These are phyloP conservation scores for Venusia cambrica DNA, from an alignment of 2,888 invertebrate species.

Conservation along the genomic window DNA sequence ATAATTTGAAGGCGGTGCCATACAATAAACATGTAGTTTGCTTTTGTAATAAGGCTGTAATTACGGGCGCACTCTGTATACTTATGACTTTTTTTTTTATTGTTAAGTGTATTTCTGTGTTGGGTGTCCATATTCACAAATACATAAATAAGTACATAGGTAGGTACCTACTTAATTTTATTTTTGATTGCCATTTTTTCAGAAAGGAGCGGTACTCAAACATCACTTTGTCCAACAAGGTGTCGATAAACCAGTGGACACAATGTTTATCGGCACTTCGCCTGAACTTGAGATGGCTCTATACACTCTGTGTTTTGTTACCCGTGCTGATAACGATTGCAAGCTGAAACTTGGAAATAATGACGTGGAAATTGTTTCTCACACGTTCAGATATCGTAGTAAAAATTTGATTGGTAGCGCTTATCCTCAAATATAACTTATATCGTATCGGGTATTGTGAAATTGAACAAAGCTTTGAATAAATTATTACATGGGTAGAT, in stretches of 20 bases:
- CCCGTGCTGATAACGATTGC: conserved; percentile 87
- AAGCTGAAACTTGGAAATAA: conserved; percentile 87
- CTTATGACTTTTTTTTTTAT: no score
- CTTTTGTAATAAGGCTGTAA: no score
- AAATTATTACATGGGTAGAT: no score
- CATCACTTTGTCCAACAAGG: conserved; percentile 86
- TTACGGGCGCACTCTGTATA: no score
- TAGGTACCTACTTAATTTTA: not conserved
- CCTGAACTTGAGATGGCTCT: conserved; percentile 95
- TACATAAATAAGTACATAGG: no score
- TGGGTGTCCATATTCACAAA: no score
- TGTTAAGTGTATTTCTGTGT: no score
- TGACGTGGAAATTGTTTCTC: conserved; percentile 87
- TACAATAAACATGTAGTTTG: no score
- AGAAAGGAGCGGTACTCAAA: conserved; percentile 90
- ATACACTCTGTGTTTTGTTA: conserved; percentile 92
- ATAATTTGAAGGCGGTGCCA: no score
- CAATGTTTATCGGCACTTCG: conserved; percentile 91
- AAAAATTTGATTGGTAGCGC: conserved; percentile 91
- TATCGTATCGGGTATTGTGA: no score
- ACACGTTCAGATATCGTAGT: conserved; percentile 87
- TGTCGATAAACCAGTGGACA: conserved; percentile 87
- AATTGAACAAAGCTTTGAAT: no score
- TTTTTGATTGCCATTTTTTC: conserved; percentile 36
- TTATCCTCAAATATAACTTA: conserved; percentile 87